Percentiles rank a stretch among this genome's conserved stretches.
Conservation (phyloP, 2,113 vertebrate genomes). For the Pangasianodon gigas region DNA sequence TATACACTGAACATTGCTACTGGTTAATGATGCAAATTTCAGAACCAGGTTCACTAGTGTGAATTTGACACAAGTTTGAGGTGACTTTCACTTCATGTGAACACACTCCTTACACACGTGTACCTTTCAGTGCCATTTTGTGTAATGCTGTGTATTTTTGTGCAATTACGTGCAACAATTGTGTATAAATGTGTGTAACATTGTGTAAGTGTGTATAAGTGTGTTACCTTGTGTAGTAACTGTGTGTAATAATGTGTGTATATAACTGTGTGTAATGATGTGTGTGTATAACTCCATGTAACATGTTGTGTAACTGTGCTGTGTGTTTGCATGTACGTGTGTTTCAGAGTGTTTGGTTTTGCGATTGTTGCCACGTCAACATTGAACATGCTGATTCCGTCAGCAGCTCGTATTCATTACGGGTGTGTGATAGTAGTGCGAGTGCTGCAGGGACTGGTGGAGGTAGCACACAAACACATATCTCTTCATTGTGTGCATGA, state of each 20-base stretch:
- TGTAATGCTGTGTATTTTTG: background rate
- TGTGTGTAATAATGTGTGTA: background rate
- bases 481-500: background rate
- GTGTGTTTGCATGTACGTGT: slow-evolving; percentile 18
- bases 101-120: background rate
- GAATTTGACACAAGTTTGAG: background rate
- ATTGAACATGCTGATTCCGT: slow-evolving; percentile 88
- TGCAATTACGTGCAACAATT: background rate
- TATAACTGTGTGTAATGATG: no score
- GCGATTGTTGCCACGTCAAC: slow-evolving; percentile 88
- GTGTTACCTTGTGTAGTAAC: background rate
- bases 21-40: background rate
- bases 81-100: background rate
- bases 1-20: background rate
- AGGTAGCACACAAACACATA: slow-evolving; percentile 74
- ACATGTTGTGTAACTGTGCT: background rate
- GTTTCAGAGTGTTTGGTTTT: slow-evolving; percentile 86
- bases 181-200: background rate
- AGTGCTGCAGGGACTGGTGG: slow-evolving; percentile 87
- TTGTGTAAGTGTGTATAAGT: background rate
- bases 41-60: background rate
- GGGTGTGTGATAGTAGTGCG: slow-evolving; percentile 87
- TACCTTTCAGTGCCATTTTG: background rate
- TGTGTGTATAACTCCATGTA: background rate
- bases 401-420: slow-evolving; percentile 84